Base-by-base conservation (phyloP, 1,140 invertebrate species). In the Orussus abietinus region DNA sequence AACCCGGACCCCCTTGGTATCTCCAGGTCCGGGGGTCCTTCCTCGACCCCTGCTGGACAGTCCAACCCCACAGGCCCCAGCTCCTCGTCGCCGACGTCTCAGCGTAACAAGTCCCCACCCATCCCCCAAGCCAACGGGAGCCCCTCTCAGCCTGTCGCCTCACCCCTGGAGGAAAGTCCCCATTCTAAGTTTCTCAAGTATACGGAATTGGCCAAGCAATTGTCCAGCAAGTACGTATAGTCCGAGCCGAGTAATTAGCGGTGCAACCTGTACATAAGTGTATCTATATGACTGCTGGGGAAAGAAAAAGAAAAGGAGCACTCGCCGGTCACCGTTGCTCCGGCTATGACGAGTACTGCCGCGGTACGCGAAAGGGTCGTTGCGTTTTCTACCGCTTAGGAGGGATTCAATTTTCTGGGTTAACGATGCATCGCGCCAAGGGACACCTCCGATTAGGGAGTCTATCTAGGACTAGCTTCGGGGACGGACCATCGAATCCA, bases 101-200 rank as follows among this genome's bases (percentile, higher is more conserved):
- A 70, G 31, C 68, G 73, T 37, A 75, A 69, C 45, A 76, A 75
- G 47, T 75, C 72, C 42, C 75, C 75, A 21, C 76, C 75, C 31
- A 55, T 71, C 30, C 59, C 64, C 15, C 78, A 78, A 44, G 75
- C 78, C 37, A 79, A 74, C 45, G 71, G 71, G 11, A 74, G 71
- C 43, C 71, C 71, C 9, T 69, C 71, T 6, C 69, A 72, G 40
- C 52, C 69, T 10, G 62, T 62, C 21, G 53, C 64, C 5, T 72
- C 71, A 20, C 58, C 79, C 17, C 86, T 89, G 55, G 90, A 93
- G 55, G 92, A 96, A 69, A 93, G 88, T 66, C 90, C 91, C 11
- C 91, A 94, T 75, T 94, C 92, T 47, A 96, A 96, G 77, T 95
- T 95, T 80, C 83, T 94, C 49, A 96, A 96, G 77, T 96, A 96